Base-by-base conservation (phyloP, 2,888 invertebrate genomes). In the Schizotus pectinicornis region DNA sequence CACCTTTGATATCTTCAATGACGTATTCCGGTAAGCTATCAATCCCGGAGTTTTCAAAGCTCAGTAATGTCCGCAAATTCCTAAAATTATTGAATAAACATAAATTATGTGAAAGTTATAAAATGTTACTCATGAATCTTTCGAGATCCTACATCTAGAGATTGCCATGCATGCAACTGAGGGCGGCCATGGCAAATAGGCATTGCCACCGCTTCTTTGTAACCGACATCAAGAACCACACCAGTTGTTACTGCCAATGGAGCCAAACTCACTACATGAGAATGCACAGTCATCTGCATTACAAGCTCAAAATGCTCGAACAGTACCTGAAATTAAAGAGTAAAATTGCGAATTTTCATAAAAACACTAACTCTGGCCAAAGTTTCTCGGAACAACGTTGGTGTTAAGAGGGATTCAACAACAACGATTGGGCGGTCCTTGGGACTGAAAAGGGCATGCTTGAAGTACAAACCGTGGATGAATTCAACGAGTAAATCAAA, bases 341-440 rank as follows among this genome's bases (percentile, higher is more conserved):
- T 54, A 42, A 43, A 33, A 36, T 48, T 49, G 31, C 7, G 46
- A 13, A 11, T 32, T 7, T 13, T 31, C 1, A 34, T 32, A 35
- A 8, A 9, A 12, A 3, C 37, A 42, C 47, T 34, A 38, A 94
- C 95, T 77, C 91, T 91, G 0, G 96, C 96, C 7, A 98, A 81
- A 0, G 91, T 91, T 73, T 97, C 92, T 58, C 96, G 83, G 74
- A 95, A 90, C 51, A 87, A 79, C 0, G 93, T 91, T 2, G 88
- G 91, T 32, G 91, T 89, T 12, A 98, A 84, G 7, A 96, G 82
- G 3, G 94, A 95, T 80, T 98, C 98, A 12, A 98, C 89, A 31
- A 98, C 84, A 3, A 98, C 90, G 33, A 98, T 88, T 76, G 93
- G 90, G 13, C 95, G 85, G 72, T 95, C 97, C 79, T 97, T 96